Evolutionary conservation across 2,888 invertebrate genomes (phyloP), one percentile per base, ranked within the genome.

Genomic region (Dione vanillae): DNA sequence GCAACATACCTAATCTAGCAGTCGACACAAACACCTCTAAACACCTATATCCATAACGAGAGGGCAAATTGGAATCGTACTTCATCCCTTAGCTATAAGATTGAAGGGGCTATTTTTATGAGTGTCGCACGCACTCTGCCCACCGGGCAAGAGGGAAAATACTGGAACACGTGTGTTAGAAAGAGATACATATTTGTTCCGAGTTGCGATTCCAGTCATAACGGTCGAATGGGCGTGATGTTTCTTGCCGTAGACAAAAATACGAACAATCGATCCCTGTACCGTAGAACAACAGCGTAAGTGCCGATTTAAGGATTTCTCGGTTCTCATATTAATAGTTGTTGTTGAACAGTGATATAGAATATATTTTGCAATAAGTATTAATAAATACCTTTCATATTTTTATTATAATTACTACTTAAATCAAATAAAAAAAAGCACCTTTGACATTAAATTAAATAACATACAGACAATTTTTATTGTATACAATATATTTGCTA

Each of bases 141-240:
- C 90, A 91, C 87, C 91, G 91, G 88, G 90, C 91, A 92, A 90
- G 88, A 89, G 87, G 82, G 78, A 77, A 81, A 82, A 89, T 89
- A 83, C 82, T 80, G 78, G 80, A 80, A 86, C 89, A 90, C 88
- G 88, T 88, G 87, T 88, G 91, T 84, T 80, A 86, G 91, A 92
- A 82, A 78, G 86, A 85, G 93, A 92, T 81, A 83, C 86, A 82
- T 85, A 83, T 87, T 88, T 87, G 86, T 86, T 83, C 88, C 88
- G 87, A 88, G 90, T 89, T 91, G 85, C 90, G 90, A 85, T 86
- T 86, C 87, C 89, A 91, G 90, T 90, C 92, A 92, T 92, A 92
- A 93, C 93, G 93, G 92, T 93, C 93, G 92, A 93, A 92, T 93
- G 93, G 93, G 93, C 93, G 93, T 92, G 92, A 92, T 92, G 91